phyloP scores from a whole-genome alignment of 1,140 invertebrate genomes.

The Teleopsis dalmanni region DNA sequence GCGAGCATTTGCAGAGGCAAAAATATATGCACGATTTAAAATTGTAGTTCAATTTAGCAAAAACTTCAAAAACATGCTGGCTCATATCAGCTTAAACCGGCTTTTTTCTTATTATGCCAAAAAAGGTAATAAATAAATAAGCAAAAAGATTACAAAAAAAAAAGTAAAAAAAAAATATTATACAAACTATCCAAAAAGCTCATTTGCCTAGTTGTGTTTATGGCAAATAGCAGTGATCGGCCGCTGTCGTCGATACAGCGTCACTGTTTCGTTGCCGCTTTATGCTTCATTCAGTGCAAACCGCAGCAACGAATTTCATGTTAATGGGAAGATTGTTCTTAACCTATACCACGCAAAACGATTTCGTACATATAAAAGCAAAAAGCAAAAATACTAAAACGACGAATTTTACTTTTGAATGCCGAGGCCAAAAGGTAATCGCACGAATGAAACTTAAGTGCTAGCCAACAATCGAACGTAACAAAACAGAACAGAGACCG shows the following conservation, averaged over 20 bases:
- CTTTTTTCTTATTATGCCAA: too few relatives aligned
- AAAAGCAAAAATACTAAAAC: background rate
- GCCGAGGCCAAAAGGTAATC: conserved; percentile 12
- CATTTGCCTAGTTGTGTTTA: too few relatives aligned
- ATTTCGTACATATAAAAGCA: background rate
- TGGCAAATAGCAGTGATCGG: conserved; percentile 1
- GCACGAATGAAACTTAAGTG: background rate
- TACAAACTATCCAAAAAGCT: too few relatives aligned
- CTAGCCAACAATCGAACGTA: background rate
- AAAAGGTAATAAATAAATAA: conserved; percentile 3
- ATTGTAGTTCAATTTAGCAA: too few relatives aligned
- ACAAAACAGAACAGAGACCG: background rate
- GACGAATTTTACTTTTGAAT: conserved; percentile 1
- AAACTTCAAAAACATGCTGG: too few relatives aligned
- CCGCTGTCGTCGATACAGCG: background rate
- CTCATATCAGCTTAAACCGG: too few relatives aligned
- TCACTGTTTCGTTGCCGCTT: background rate
- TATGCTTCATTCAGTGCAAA: background rate
- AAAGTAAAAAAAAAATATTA: background rate
- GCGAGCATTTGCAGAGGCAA: too few relatives aligned
- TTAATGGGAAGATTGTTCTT: conserved; percentile 13
- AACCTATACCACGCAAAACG: conserved; percentile 15
- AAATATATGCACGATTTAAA: too few relatives aligned
- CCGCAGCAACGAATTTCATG: background rate
- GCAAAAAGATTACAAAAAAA: background rate